phyloP scores from a whole-genome alignment of 1,140 invertebrate genomes.

The Euschistus heros region DNA sequence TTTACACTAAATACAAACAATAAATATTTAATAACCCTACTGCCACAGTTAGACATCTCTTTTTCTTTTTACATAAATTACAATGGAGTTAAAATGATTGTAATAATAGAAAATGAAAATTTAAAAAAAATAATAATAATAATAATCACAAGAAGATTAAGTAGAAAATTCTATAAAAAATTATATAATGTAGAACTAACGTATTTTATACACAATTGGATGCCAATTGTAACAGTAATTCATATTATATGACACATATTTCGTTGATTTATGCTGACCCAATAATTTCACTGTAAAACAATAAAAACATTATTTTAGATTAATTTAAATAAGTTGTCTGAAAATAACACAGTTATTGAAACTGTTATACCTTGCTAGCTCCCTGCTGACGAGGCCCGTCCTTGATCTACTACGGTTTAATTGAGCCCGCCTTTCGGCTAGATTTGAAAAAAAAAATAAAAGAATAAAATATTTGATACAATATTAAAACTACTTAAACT shows the following conservation, averaged over 20 bases:
- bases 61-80: too few relatives aligned
- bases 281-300: slow-evolving; percentile 37
- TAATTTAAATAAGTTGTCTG: slow-evolving; percentile 10
- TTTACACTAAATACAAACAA: too few relatives aligned
- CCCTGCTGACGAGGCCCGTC: slow-evolving; percentile 42
- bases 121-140: too few relatives aligned
- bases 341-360: slow-evolving; percentile 17
- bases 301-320: slow-evolving; percentile 3
- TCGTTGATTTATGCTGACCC: slow-evolving; percentile 36
- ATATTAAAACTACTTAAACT: too few relatives aligned
- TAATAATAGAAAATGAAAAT: too few relatives aligned
- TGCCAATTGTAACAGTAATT: background rate
- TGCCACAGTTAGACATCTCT: too few relatives aligned
- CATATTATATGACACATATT: background rate
- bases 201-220: background rate
- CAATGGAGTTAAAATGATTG: too few relatives aligned
- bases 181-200: too few relatives aligned
- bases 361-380: slow-evolving; percentile 43
- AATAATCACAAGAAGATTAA: too few relatives aligned
- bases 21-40: too few relatives aligned
- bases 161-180: too few relatives aligned
- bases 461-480: too few relatives aligned
- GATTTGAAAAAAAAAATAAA: background rate
- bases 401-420: slow-evolving; percentile 72
- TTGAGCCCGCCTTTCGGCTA: slow-evolving; percentile 76